A percentile compares a stretch with the other conserved stretches of the same genome.
Evolutionary conservation across 2,797 vertebrate genomes (phyloP).

Genomic region (Rhinophrynus dorsalis): DNA sequence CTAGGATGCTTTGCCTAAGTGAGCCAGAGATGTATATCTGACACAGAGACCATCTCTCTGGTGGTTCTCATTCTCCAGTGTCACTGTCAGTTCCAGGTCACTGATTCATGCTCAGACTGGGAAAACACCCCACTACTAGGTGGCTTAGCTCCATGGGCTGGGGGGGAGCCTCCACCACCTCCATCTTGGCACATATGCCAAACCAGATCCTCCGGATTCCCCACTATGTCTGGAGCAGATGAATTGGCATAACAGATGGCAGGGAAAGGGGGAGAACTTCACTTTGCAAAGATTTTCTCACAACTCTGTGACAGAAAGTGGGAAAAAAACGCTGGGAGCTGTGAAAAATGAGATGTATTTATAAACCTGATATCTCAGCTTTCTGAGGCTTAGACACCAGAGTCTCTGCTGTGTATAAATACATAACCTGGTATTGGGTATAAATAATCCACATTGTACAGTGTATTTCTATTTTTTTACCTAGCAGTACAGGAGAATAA

Average conservation of each 20-base stretch:
- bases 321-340: slow-evolving; percentile 1
- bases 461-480: not conserved
- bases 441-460: not conserved
- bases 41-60: too few species aligned
- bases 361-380: slow-evolving; percentile 29
- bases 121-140: too few species aligned
- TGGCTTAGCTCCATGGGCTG: not conserved
- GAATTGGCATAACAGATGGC: not conserved
- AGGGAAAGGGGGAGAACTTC: not conserved
- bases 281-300: not conserved
- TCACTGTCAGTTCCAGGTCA: too few species aligned
- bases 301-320: not conserved
- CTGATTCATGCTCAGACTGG: too few species aligned
- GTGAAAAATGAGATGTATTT: slow-evolving; percentile 31
- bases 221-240: not conserved
- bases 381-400: not conserved
- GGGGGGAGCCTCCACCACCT: not conserved
- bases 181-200: not conserved
- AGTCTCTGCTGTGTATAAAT: not conserved
- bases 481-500: not conserved
- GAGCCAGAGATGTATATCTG: too few species aligned
- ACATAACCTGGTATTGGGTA: not conserved
- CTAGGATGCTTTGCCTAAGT: too few species aligned
- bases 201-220: not conserved
- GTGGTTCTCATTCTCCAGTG: too few species aligned